A percentile compares a stretch with the other conserved stretches of the same genome.
Evolutionary conservation across 2,888 invertebrate species (phyloP).

Genomic region (Tachina lurida): DNA sequence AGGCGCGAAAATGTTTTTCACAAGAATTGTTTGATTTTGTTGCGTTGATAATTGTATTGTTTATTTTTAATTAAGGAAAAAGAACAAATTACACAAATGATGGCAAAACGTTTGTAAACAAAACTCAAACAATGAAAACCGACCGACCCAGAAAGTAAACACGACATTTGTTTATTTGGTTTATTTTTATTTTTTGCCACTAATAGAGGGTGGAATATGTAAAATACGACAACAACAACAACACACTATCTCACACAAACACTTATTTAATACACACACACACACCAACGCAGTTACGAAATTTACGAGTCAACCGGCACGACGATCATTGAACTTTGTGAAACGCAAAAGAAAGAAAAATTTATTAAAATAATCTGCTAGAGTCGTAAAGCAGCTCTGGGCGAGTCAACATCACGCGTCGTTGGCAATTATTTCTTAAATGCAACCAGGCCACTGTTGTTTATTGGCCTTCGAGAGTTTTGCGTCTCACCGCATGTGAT

Average conservation of each 20-base stretch:
- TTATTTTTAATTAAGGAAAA: constrained; percentile 9
- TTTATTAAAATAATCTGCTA: not conserved
- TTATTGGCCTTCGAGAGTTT: too few species aligned
- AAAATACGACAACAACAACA: constrained; percentile 22
- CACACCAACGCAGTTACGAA: constrained; percentile 33
- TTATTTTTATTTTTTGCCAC: not conserved
- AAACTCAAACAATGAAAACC: not conserved
- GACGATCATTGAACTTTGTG: constrained; percentile 55
- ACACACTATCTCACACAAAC: not conserved
- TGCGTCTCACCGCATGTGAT: too few species aligned
- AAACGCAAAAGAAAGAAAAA: not conserved
- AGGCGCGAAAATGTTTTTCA: constrained; percentile 18
- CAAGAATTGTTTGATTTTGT: not conserved
- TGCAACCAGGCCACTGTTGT: too few species aligned
- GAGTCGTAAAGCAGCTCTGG: too few species aligned
- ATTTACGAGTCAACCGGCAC: constrained; percentile 45
- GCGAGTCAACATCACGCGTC: too few species aligned
- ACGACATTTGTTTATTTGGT: constrained; percentile 13
- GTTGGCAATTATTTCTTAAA: too few species aligned
- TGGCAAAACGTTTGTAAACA: constrained; percentile 15
- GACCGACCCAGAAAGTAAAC: constrained; percentile 11
- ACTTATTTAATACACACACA: not conserved
- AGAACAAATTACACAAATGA: constrained; percentile 19
- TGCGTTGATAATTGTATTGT: constrained; percentile 8
- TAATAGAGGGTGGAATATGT: not conserved